These are phyloP conservation scores for Microplitis manilae DNA, from an alignment of 2,888 invertebrate species.

Conservation along the genomic window DNA sequence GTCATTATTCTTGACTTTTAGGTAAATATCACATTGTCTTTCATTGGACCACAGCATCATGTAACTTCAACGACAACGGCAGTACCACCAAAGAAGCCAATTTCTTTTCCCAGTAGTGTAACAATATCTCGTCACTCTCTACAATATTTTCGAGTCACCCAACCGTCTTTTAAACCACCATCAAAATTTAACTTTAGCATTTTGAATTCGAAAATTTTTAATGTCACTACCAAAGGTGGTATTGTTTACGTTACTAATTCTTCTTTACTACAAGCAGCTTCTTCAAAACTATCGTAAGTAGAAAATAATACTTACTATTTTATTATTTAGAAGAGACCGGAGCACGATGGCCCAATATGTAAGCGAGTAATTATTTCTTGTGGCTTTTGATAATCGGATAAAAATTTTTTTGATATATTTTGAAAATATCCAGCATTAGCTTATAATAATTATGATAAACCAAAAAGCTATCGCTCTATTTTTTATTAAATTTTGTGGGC, in stretches of 20 bases:
- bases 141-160: constrained; percentile 60
- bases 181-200: constrained; percentile 54
- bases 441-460: too few relatives aligned
- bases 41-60: constrained; percentile 63
- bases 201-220: constrained; percentile 70
- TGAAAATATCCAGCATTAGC: too few relatives aligned
- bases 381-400: too few relatives aligned
- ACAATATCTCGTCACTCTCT: constrained; percentile 57
- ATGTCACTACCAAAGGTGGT: constrained; percentile 74
- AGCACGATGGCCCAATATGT: too few relatives aligned
- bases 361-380: too few relatives aligned
- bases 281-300: constrained; percentile 70
- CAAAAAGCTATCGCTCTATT: too few relatives aligned
- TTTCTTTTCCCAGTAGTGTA: constrained; percentile 57
- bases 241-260: constrained; percentile 75
- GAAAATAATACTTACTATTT: neutral
- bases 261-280: constrained; percentile 69
- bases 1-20: constrained; percentile 44
- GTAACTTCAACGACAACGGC: constrained; percentile 58
- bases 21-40: constrained; percentile 64
- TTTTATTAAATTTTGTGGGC: too few relatives aligned
- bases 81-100: constrained; percentile 52
- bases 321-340: neutral
- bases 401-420: too few relatives aligned
- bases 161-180: constrained; percentile 56